Conservation (phyloP, 64 coral and sea anemone genomes). For the Stylophora pistillata region DNA sequence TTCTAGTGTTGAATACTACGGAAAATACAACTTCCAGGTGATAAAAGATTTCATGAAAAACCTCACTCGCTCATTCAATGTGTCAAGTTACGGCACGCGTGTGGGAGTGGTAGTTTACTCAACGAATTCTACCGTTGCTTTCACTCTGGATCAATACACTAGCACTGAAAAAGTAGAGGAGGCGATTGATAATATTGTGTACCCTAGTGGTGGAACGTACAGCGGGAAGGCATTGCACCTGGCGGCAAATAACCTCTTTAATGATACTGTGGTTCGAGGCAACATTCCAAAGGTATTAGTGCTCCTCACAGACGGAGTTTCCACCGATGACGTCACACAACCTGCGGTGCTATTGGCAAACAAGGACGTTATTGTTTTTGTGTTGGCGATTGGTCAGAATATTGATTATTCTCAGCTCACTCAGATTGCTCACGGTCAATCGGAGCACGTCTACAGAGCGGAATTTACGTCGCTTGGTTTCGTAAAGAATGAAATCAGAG, state of each 20-base stretch:
- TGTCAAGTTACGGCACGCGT: neutral
- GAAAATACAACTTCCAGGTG: neutral
- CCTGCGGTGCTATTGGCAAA: constrained; percentile 26
- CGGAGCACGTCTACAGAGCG: constrained; percentile 48
- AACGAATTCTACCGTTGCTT: neutral
- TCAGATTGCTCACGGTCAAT: constrained; percentile 38
- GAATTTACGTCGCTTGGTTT: constrained; percentile 50
- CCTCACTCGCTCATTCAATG: neutral
- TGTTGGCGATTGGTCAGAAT: constrained; percentile 36
- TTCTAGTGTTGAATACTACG: neutral
- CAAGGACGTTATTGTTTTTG: constrained; percentile 24
- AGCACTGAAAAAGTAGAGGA: constrained; percentile 13
- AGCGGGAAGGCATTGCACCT: constrained; percentile 46
- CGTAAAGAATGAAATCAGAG: constrained; percentile 50
- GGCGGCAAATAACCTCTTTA: constrained; percentile 28
- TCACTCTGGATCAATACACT: neutral
- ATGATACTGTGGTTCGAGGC: constrained; percentile 12
- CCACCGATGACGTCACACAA: constrained; percentile 2
- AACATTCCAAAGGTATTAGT: constrained; percentile 50
- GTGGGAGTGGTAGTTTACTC: neutral
- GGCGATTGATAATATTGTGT: constrained; percentile 49
- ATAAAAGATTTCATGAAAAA: constrained; percentile 14
- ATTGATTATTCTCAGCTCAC: constrained; percentile 5
- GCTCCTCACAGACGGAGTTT: constrained; percentile 61
- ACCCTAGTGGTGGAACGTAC: constrained; percentile 64